Percentiles rank a stretch among this genome's conserved stretches.
These are phyloP conservation scores for Datnioides undecimradiatus DNA, from an alignment of 2,113 vertebrate genomes.

Conservation along the genomic window DNA sequence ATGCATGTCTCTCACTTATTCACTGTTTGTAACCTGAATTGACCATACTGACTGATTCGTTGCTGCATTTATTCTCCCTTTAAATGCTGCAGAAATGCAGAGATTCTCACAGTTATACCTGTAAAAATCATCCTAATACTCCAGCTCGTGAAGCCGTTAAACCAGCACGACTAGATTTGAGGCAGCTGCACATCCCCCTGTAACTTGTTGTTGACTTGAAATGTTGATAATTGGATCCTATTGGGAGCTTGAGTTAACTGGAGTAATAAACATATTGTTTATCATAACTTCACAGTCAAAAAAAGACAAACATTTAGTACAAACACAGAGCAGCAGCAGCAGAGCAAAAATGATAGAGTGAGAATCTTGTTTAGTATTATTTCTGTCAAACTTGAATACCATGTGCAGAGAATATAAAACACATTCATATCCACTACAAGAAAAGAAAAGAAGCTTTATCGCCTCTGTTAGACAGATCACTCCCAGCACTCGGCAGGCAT, in stretches of 20 bases:
- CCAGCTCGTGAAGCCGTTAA: not conserved
- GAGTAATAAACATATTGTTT: not conserved
- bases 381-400: slow-evolving; percentile 8
- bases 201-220: not conserved
- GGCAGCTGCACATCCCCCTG: too few relatives aligned
- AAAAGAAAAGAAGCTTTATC: slow-evolving; percentile 20
- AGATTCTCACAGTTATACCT: not conserved
- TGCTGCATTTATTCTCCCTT: not conserved
- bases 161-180: not conserved
- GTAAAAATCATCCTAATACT: not conserved
- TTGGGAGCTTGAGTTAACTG: not conserved
- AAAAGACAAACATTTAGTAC: not conserved
- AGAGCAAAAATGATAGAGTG: not conserved
- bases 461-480: slow-evolving; percentile 33
- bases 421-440: slow-evolving; percentile 8
- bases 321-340: not conserved
- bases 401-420: not conserved
- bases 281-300: not conserved
- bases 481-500: slow-evolving; percentile 9
- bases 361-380: not conserved
- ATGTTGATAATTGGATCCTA: not conserved
- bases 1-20: not conserved
- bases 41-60: not conserved
- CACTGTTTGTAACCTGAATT: too few relatives aligned
- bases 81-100: not conserved